These are phyloP conservation scores for Trematocara zebra DNA, from an alignment of 2,113 vertebrate species.

Conservation along the genomic window DNA sequence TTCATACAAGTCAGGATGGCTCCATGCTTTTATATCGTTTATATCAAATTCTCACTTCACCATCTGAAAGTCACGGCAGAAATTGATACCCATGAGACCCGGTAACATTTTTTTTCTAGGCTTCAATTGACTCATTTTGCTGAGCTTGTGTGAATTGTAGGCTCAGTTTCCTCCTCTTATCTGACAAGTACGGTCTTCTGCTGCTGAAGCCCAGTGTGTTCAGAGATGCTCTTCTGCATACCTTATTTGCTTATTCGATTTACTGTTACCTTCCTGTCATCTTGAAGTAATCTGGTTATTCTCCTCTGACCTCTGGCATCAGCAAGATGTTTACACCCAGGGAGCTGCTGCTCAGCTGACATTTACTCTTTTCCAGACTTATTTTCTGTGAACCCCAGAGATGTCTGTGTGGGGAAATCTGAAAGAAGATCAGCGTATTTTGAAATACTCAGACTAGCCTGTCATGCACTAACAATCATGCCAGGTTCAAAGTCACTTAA, in stretches of 20 bases:
- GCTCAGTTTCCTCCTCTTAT: neutral
- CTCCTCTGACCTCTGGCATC: neutral
- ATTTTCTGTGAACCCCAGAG: neutral
- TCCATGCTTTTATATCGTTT: fast-evolving
- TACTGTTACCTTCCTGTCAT: neutral
- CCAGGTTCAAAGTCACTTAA: neutral
- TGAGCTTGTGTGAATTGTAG: neutral
- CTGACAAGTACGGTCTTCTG: neutral
- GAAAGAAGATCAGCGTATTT: neutral
- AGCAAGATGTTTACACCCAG: neutral
- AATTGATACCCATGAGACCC: fast-evolving
- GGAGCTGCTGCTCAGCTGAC: neutral
- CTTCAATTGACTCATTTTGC: neutral
- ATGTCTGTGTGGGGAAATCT: neutral
- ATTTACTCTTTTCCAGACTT: neutral
- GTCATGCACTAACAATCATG: neutral
- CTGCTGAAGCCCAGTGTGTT: neutral
- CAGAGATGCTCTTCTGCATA: neutral
- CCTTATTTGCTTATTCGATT: neutral
- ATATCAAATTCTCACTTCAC: neutral
- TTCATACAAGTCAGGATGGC: neutral
- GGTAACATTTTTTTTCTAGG: neutral
- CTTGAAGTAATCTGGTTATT: neutral
- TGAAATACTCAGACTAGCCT: neutral
- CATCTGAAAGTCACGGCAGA: fast-evolving